phyloP scores from a whole-genome alignment of 1,140 invertebrate species.

The Amphibalanus amphitrite region DNA sequence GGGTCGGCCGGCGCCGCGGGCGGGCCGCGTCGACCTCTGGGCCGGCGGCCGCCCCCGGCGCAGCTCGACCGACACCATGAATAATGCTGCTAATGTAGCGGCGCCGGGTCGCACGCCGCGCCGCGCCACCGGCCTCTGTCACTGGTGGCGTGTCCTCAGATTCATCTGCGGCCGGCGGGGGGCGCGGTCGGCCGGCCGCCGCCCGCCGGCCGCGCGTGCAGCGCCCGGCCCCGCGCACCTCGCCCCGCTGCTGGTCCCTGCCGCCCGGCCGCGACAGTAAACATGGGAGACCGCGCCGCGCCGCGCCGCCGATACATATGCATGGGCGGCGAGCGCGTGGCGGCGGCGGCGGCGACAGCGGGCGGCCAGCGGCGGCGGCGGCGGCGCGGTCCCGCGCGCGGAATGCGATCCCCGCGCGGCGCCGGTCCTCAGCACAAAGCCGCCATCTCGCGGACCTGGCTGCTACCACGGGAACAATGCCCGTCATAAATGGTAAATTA shows the following conservation, averaged over 20 bases:
- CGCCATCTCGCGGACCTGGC: neutral
- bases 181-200: no score
- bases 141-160: neutral
- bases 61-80: neutral
- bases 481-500: conserved; percentile 2
- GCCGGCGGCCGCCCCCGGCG: no score
- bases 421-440: neutral
- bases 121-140: neutral
- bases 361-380: no score
- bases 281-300: neutral
- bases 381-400: no score
- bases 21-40: no score
- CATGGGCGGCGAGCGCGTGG: neutral
- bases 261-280: neutral
- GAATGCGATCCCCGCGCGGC: neutral
- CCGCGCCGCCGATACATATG: neutral
- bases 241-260: neutral
- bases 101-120: neutral
- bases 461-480: neutral
- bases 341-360: no score
- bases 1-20: no score
- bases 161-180: neutral
- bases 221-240: no score
- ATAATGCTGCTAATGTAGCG: neutral
- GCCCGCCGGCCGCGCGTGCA: no score